Percentiles rank a stretch among this genome's conserved stretches.
These are phyloP conservation scores for Volucella inanis DNA, from an alignment of 2,888 invertebrate species.

Conservation along the genomic window DNA sequence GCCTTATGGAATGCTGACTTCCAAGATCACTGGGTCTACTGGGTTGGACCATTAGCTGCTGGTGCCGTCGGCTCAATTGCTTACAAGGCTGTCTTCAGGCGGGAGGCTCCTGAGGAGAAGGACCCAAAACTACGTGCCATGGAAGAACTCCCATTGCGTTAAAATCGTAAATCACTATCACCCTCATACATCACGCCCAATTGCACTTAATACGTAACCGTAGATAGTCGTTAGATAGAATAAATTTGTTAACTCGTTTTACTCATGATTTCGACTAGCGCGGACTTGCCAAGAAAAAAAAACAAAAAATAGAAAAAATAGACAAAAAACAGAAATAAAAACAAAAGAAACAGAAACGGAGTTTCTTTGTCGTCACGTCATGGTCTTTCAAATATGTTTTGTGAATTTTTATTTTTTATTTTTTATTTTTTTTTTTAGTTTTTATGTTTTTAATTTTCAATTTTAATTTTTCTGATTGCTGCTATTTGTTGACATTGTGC, in stretches of 20 bases:
- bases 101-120: conserved; percentile 80
- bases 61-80: conserved; percentile 82
- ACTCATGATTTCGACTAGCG: conserved; percentile 19
- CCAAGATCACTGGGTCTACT: conserved; percentile 88
- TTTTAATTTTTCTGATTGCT: conserved; percentile 42
- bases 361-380: neutral
- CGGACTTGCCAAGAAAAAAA: conserved; percentile 34
- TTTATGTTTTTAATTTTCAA: conserved; percentile 28
- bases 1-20: conserved; percentile 88
- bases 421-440: neutral
- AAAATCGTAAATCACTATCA: conserved; percentile 58
- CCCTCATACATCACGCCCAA: neutral
- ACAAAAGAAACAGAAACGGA: neutral
- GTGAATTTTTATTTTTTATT: neutral
- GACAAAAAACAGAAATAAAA: too few relatives aligned
- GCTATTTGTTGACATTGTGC: conserved; percentile 43
- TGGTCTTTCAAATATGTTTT: neutral
- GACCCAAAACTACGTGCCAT: conserved; percentile 79
- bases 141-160: conserved; percentile 81
- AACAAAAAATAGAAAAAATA: too few relatives aligned
- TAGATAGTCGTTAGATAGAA: conserved; percentile 58
- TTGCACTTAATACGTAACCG: conserved; percentile 36
- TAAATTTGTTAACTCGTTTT: conserved; percentile 45
- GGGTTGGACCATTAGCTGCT: conserved; percentile 86
- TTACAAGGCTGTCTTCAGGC: conserved; percentile 83